phyloP scores from a whole-genome alignment of 1,140 invertebrate species.

The Acromyrmex echinatior region DNA sequence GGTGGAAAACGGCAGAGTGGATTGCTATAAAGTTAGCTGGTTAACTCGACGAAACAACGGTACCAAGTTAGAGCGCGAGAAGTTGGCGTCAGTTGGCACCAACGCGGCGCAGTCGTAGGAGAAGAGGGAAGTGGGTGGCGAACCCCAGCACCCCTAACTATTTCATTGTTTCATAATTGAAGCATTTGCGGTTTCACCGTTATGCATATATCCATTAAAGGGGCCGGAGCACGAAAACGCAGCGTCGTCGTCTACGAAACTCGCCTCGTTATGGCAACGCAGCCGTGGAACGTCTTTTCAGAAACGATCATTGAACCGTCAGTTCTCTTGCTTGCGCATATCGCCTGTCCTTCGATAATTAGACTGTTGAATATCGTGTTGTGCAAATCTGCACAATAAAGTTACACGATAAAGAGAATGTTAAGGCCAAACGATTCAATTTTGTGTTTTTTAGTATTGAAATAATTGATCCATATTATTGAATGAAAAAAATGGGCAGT shows the following conservation, averaged over 20 bases:
- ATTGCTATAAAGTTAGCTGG: constrained; percentile 83
- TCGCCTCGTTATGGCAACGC: constrained; percentile 70
- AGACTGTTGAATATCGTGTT: constrained; percentile 33
- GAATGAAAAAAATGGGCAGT: not conserved
- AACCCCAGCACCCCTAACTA: constrained; percentile 77
- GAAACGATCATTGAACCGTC: constrained; percentile 44
- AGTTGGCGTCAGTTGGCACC: constrained; percentile 84
- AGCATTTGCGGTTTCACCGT: constrained; percentile 81
- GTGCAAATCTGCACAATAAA: not conserved
- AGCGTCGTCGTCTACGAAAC: constrained; percentile 64
- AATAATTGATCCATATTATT: not conserved
- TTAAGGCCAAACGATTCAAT: not conserved
- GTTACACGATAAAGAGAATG: constrained; percentile 25
- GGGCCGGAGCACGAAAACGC: constrained; percentile 69
- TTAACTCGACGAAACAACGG: constrained; percentile 84
- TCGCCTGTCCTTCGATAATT: constrained; percentile 50
- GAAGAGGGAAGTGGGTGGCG: constrained; percentile 24
- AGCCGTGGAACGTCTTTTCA: constrained; percentile 58
- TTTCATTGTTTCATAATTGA: constrained; percentile 86
- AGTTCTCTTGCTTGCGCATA: not conserved
- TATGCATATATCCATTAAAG: constrained; percentile 78
- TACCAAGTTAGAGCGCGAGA: constrained; percentile 82
- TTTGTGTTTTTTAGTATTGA: not conserved
- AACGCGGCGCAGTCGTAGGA: constrained; percentile 64
- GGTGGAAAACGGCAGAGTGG: constrained; percentile 70